phyloP scores from a whole-genome alignment of 2,797 vertebrate genomes.

The Lepus townsendii region DNA sequence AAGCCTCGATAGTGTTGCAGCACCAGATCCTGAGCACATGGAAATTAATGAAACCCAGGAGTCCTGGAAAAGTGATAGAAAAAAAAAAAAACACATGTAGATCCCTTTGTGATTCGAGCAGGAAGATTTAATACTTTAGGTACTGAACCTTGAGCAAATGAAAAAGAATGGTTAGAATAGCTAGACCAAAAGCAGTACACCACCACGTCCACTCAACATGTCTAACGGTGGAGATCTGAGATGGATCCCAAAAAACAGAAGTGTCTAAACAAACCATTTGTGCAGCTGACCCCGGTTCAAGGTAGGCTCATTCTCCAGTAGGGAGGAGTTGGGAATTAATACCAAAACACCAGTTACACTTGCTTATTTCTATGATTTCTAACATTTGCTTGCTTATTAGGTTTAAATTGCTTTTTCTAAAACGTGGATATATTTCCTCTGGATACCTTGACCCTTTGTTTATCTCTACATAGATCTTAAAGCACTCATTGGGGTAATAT shows the following conservation, averaged over 20 bases:
- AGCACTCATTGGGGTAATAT: background rate
- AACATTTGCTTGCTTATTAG: background rate
- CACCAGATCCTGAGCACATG: background rate
- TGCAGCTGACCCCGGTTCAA: accelerated
- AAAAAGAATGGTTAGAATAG: background rate
- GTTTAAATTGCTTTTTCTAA: background rate
- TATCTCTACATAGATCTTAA: background rate
- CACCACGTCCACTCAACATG: accelerated
- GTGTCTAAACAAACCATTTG: accelerated
- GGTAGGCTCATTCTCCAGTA: accelerated
- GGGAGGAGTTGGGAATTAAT: too few species aligned
- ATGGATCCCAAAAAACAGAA: accelerated
- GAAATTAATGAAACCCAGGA: constrained; percentile 6
- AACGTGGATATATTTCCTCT: background rate
- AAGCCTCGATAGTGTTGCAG: background rate
- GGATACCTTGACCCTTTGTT: background rate
- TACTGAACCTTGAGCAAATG: background rate
- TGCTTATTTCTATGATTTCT: background rate
- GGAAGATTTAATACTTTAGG: background rate
- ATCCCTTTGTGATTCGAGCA: background rate
- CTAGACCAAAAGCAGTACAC: accelerated
- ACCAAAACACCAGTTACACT: background rate
- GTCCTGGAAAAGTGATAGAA: background rate
- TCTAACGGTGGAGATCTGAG: background rate
- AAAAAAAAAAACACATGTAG: background rate